These are phyloP conservation scores for Candidula unifasciata DNA, from an alignment of 2,888 invertebrate genomes.

Conservation along the genomic window DNA sequence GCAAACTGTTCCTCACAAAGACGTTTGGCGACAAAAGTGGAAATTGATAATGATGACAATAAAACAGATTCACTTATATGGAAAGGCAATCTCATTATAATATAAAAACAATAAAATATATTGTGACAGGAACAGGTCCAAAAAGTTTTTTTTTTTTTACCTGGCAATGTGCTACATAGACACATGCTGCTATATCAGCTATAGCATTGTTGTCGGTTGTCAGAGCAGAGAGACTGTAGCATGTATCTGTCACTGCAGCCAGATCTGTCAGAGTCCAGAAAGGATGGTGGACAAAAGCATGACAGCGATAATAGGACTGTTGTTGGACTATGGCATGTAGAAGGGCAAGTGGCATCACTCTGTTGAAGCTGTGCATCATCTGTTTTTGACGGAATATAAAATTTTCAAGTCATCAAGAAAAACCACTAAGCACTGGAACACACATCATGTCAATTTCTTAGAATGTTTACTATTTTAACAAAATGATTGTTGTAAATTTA, in stretches of 20 bases:
- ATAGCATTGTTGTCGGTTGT: conserved; percentile 55
- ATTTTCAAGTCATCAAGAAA: background rate
- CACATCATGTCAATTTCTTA: background rate
- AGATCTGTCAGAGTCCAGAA: conserved; percentile 73
- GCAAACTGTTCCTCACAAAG: too few species aligned
- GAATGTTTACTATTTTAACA: background rate
- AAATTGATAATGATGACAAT: too few species aligned
- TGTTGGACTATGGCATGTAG: conserved; percentile 71
- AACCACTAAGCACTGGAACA: background rate
- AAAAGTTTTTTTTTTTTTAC: conserved; percentile 18
- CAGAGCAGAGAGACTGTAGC: conserved; percentile 62
- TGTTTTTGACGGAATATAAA: conserved; percentile 12
- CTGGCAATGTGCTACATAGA: conserved; percentile 68
- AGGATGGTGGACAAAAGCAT: conserved; percentile 63
- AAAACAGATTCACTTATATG: background rate
- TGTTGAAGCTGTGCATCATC: conserved; percentile 52
- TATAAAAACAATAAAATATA: background rate
- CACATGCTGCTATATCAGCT: conserved; percentile 61
- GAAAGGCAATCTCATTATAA: background rate
- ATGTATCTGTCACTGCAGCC: conserved; percentile 66
- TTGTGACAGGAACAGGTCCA: background rate
- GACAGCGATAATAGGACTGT: conserved; percentile 69
- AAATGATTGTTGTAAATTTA: too few species aligned
- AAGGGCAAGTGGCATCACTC: conserved; percentile 69
- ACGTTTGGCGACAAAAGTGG: too few species aligned